Evolutionary conservation across 2,113 vertebrate species (phyloP).

Genomic region (Hippocampus abdominalis): DNA sequence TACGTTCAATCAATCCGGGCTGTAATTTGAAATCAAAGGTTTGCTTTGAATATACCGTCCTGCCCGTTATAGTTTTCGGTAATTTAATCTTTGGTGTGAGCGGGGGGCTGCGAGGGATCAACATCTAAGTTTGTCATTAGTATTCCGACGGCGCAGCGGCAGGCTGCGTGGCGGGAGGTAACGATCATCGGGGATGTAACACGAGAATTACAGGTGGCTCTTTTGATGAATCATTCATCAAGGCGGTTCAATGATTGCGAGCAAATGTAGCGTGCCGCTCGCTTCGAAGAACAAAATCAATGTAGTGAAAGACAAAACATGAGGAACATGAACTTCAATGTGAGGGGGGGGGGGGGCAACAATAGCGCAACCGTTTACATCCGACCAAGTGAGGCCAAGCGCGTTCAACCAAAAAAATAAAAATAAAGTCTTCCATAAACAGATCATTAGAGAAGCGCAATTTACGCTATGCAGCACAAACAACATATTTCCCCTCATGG

Average conservation of each 20-base stretch:
- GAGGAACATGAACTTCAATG: conserved; percentile 12
- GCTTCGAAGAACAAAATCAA: too few species aligned
- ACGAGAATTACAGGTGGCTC: neutral
- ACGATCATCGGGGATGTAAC: neutral
- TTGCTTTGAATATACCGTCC: conserved; percentile 36
- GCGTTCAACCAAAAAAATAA: conserved; percentile 13
- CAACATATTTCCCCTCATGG: conserved; percentile 15
- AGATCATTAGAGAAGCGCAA: conserved; percentile 15
- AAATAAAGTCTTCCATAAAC: conserved; percentile 31
- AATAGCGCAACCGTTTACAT: conserved; percentile 30
- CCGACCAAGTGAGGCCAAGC: conserved; percentile 27
- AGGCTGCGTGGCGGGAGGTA: neutral
- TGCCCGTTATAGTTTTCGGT: conserved; percentile 39
- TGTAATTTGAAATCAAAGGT: conserved; percentile 55
- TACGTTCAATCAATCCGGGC: conserved; percentile 62
- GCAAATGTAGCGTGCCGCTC: too few species aligned
- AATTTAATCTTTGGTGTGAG: conserved; percentile 33
- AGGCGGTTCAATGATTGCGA: conserved; percentile 5
- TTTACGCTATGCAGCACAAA: conserved; percentile 23
- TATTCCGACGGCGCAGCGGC: conserved; percentile 13
- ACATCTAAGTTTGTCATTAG: conserved; percentile 48
- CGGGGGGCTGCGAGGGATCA: conserved; percentile 38
- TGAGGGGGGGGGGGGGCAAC: conserved; percentile 10
- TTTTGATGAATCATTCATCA: conserved; percentile 34
- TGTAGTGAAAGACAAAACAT: neutral